Conservation (phyloP, 2,888 invertebrate species). For the Tubulanus polymorphus region DNA sequence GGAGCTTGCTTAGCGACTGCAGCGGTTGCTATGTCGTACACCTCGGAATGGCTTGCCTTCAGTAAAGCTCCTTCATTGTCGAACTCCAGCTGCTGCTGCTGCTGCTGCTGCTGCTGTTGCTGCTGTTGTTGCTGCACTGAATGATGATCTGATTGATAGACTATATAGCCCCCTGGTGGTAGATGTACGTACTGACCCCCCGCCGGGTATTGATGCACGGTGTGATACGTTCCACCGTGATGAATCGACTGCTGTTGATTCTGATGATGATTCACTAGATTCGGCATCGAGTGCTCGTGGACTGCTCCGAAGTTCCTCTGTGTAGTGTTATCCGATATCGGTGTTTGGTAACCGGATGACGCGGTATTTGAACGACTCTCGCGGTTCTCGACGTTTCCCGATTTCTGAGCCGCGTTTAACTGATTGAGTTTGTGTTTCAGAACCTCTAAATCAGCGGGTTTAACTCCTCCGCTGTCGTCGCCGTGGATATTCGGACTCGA, state of each 20-base stretch:
- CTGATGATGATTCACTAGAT: no score
- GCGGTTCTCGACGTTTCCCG: neutral
- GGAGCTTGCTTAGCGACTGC: no score
- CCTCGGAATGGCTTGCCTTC: no score
- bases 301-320: no score
- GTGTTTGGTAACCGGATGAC: neutral
- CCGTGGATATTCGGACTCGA: neutral
- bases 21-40: no score
- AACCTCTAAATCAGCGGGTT: conserved; percentile 19
- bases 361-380: neutral
- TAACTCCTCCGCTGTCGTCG: neutral
- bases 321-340: no score
- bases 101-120: conserved; percentile 9
- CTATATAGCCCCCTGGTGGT: no score
- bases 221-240: neutral
- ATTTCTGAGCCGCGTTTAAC: conserved; percentile 8
- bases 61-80: no score
- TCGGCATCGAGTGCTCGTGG: no score
- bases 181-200: neutral
- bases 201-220: conserved; percentile 6
- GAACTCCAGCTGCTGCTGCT: neutral
- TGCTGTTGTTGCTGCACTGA: no score
- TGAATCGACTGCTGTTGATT: no score
- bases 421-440: conserved; percentile 24
- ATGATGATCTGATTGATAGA: no score